A percentile compares a stretch with the other conserved stretches of the same genome.
phyloP scores from a whole-genome alignment of 23 tunicate genomes.

The Trididemnum miniatum region DNA sequence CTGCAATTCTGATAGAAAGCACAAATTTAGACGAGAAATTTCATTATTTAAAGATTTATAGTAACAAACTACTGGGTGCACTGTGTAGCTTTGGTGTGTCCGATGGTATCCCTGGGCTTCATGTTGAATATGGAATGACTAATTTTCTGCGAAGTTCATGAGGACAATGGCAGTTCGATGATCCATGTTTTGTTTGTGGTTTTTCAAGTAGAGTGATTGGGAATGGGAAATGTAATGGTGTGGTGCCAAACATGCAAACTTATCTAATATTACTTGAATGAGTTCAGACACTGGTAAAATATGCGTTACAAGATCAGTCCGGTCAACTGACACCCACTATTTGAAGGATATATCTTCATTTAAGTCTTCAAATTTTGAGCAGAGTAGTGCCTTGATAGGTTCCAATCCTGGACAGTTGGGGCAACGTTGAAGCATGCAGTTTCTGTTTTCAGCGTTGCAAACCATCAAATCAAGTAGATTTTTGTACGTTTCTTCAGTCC shows the following conservation, averaged over 20 bases:
- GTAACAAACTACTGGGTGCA: constrained; percentile 18
- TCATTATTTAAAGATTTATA: not conserved
- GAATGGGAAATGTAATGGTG: not conserved
- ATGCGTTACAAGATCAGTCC: constrained; percentile 2
- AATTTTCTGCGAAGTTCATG: constrained; percentile 30
- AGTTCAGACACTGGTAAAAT: not conserved
- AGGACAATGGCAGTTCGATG: not conserved
- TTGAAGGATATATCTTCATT: constrained; percentile 10
- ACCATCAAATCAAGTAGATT: not conserved
- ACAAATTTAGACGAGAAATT: not conserved
- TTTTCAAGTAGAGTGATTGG: constrained; percentile 8
- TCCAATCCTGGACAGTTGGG: constrained; percentile 11
- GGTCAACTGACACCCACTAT: constrained; percentile 17
- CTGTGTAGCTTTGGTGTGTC: constrained; percentile 6
- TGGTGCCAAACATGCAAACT: not conserved
- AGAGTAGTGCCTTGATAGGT: not conserved
- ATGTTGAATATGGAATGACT: constrained; percentile 24
- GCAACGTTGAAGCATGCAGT: constrained; percentile 5
- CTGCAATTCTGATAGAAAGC: constrained; percentile 2
- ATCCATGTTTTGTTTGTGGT: constrained; percentile 12
- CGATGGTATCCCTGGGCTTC: constrained; percentile 18
- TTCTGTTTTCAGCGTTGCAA: not conserved
- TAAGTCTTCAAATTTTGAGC: constrained; percentile 7
- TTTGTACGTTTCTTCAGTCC: not conserved
- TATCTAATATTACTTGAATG: not conserved